These are phyloP conservation scores for Protosalanx chinensis DNA, from an alignment of 2,797 vertebrate species.

Conservation along the genomic window DNA sequence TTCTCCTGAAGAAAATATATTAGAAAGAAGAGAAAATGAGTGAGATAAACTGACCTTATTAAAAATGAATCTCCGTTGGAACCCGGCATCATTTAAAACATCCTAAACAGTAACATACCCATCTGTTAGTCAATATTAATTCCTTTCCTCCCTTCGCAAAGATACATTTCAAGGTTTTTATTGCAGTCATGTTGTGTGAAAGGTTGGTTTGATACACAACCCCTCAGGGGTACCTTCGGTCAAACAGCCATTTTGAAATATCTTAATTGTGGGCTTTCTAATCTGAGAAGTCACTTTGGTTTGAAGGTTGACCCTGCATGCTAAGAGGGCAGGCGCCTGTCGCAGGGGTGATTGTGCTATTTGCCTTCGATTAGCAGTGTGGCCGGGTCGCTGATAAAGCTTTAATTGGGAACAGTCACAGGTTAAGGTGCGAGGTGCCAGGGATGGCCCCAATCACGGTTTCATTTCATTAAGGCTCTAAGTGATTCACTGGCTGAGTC, in stretches of 20 bases:
- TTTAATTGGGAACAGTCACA: slow-evolving; percentile 6
- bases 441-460: not conserved
- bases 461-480: slow-evolving; percentile 14
- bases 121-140: not conserved
- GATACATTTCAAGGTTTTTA: not conserved
- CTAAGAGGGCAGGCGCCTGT: not conserved
- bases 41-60: no score
- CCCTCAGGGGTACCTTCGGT: not conserved
- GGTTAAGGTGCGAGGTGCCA: not conserved
- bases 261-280: not conserved
- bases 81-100: no score
- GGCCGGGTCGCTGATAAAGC: not conserved
- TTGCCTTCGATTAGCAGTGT: slow-evolving; percentile 6
- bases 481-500: slow-evolving; percentile 7
- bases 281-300: not conserved
- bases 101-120: not conserved
- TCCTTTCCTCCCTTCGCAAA: not conserved
- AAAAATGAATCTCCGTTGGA: no score
- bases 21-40: no score
- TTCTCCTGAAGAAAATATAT: no score
- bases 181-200: not conserved
- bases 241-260: not conserved
- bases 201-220: not conserved
- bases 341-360: not conserved
- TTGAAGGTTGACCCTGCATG: slow-evolving; percentile 6